phyloP scores from a whole-genome alignment of 2,797 vertebrate species.

The Loriculus beryllinus region DNA sequence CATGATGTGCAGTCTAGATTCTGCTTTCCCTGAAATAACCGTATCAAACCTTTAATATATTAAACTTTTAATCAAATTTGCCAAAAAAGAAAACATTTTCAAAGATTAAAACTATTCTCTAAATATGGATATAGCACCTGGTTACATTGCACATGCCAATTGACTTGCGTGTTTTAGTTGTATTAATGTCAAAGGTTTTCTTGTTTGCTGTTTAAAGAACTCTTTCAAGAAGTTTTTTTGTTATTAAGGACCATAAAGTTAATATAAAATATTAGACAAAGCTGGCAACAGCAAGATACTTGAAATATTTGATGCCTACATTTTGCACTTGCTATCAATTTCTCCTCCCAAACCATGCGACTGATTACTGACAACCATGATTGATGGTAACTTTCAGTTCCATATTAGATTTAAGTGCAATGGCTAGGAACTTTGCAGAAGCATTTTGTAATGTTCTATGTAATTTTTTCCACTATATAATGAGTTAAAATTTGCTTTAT shows the following conservation, averaged over 20 bases:
- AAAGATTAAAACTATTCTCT: not conserved
- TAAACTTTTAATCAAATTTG: not conserved
- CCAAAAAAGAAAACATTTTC: not conserved
- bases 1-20: not conserved
- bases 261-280: not conserved
- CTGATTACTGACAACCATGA: constrained; percentile 15
- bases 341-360: constrained; percentile 6
- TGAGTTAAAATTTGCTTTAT: constrained; percentile 26
- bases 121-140: not conserved
- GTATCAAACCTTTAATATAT: not conserved
- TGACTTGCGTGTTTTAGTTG: not conserved
- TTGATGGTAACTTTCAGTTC: constrained; percentile 22
- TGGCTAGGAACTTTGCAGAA: constrained; percentile 22
- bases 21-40: not conserved
- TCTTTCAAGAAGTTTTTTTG: not conserved
- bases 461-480: constrained; percentile 40
- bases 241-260: not conserved
- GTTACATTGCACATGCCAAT: not conserved
- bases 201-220: not conserved
- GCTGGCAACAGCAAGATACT: not conserved
- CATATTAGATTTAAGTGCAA: constrained; percentile 40
- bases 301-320: not conserved
- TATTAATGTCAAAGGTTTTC: not conserved
- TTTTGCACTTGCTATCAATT: not conserved
- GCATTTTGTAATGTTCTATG: not conserved